phyloP scores from a whole-genome alignment of 2,113 vertebrate species.

The Nyctibius bracteatus region DNA sequence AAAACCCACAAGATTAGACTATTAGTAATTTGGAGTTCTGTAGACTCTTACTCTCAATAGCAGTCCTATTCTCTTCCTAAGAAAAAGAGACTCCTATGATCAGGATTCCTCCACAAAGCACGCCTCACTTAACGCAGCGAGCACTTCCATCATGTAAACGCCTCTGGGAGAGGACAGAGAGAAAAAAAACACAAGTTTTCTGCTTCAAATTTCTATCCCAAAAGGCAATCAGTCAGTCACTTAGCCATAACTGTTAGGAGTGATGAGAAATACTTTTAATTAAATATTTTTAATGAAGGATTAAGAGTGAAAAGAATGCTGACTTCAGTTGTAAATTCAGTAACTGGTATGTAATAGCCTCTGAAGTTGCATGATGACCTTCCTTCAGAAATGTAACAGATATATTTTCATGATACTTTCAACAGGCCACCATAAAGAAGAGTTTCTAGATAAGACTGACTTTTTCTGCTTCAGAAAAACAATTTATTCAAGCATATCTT shows the following conservation, averaged over 20 bases:
- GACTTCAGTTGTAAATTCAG: background rate
- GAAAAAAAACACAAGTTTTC: background rate
- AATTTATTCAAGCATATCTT: background rate
- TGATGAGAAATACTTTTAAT: background rate
- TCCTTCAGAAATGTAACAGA: background rate
- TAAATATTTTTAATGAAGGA: background rate
- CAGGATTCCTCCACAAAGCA: background rate
- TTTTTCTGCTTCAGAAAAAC: background rate
- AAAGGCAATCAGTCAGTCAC: background rate
- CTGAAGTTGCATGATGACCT: background rate
- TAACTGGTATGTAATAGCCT: background rate
- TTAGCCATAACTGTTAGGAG: background rate
- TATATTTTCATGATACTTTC: background rate
- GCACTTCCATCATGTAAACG: background rate
- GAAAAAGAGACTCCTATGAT: background rate
- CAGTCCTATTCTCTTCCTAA: background rate
- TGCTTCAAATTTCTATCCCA: background rate
- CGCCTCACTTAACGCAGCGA: background rate
- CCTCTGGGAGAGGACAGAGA: background rate
- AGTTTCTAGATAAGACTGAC: background rate
- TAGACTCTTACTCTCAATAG: background rate
- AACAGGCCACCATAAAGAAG: background rate
- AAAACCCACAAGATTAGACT: background rate
- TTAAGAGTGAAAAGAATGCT: background rate
- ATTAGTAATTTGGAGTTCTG: background rate